Evolutionary conservation across 2,888 invertebrate genomes (phyloP).

Genomic region (Gonocerus acuteangulatus): DNA sequence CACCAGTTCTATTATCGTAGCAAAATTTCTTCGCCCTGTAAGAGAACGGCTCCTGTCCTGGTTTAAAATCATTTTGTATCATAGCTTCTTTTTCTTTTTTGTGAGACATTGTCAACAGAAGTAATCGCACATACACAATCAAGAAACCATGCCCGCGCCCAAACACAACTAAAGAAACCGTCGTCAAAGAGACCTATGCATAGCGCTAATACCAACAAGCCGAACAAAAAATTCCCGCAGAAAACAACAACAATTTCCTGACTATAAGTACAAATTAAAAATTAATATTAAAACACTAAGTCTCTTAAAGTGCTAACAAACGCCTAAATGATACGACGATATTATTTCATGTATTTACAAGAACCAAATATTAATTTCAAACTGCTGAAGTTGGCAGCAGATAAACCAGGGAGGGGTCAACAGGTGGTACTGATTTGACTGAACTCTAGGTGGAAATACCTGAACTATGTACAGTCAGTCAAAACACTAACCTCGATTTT

Average conservation of each 20-base stretch:
- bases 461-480: conserved; percentile 6
- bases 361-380: neutral
- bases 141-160: conserved; percentile 4
- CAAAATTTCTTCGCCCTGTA: conserved; percentile 53
- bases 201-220: conserved; percentile 3
- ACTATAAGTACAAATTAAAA: too few relatives aligned
- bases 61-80: conserved; percentile 14
- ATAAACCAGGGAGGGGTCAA: conserved; percentile 10
- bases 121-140: neutral
- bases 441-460: neutral
- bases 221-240: neutral
- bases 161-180: conserved; percentile 21
- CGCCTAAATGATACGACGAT: too few relatives aligned
- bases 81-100: conserved; percentile 25
- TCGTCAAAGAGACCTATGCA: conserved; percentile 13
- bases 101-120: neutral
- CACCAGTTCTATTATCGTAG: conserved; percentile 65
- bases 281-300: too few relatives aligned
- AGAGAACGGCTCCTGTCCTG: conserved; percentile 28
- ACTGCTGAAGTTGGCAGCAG: conserved; percentile 2
- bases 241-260: too few relatives aligned
- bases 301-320: too few relatives aligned
- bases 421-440: neutral
- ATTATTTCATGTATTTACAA: too few relatives aligned
- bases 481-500: neutral